Base-by-base conservation (phyloP, 1,140 invertebrate species). In the Octopus bimaculoides region DNA sequence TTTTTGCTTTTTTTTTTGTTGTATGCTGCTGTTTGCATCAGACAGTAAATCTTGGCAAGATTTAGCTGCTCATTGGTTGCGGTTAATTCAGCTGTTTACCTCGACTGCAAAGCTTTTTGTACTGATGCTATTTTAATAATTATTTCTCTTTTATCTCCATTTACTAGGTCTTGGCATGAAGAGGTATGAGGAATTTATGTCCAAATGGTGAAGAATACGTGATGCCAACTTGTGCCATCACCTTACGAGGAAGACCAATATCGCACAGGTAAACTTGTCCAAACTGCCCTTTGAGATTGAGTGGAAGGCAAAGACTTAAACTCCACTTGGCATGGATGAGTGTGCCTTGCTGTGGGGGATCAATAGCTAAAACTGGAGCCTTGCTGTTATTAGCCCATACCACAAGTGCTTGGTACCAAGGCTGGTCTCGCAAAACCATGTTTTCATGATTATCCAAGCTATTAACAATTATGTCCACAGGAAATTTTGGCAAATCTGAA, bases 221-320 rank as follows among this genome's bases (percentile, higher is more conserved):
- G 80, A 97, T 94, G 71, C 93, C 93, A 83, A 94, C 92, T 83
- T 95, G 93, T 75, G 91, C 90, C 89, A 95, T 97, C 69, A 96
- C 92, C 86, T 93, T 92, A 79, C 93, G 91, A 17, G 96, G 96
- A 86, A 96, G 92, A 79, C 94, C 94, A 84, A 97, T 91, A 91
- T 97, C 96, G 89, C 95, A 96, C 78, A 97, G 92, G 90, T 96
- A 96, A 79, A 96, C 90, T 90, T 95, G 94, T 71, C 95, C 95
- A 89, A 94, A 94, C 78, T 92, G 92, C 78, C 92, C 92, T 87
- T 94, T 93, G 26, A 85, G 81, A 82, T 93, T 92, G 12, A 95
- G 90, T 74, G 96, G 96, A 87, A 97, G 90, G 69, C 93, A 93
- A 76, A 94, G 93, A 80, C 94, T 87, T 79, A 97, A 90, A 77